Evolutionary conservation across 1,140 invertebrate species (phyloP).

Genomic region (Hypothenemus hampei): DNA sequence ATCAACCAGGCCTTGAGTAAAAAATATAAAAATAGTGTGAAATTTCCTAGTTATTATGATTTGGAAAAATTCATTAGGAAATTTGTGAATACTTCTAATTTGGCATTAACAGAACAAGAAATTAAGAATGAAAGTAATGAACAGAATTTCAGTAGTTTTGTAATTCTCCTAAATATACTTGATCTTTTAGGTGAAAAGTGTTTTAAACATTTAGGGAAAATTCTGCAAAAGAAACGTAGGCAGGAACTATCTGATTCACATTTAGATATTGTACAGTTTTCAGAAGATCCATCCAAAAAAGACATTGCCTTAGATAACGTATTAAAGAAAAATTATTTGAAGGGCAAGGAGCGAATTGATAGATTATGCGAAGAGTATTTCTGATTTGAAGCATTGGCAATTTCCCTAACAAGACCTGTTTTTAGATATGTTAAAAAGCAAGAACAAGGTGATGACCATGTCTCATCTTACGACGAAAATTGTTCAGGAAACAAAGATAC

Average conservation of each 20-base stretch:
- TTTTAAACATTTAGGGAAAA: constrained; percentile 50
- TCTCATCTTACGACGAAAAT: constrained; percentile 14
- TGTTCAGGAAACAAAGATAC: background rate
- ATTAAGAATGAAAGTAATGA: constrained; percentile 47
- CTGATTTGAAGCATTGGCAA: too few relatives aligned
- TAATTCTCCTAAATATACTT: constrained; percentile 18
- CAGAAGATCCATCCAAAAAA: constrained; percentile 51
- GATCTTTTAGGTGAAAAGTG: constrained; percentile 49
- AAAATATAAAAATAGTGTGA: constrained; percentile 47
- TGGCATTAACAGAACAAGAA: constrained; percentile 44
- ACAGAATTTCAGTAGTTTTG: background rate
- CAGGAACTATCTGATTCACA: constrained; percentile 53
- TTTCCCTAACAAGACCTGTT: background rate
- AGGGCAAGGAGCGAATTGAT: constrained; percentile 47
- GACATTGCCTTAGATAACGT: constrained; percentile 47
- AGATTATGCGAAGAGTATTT: constrained; percentile 50
- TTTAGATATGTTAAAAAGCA: constrained; percentile 23
- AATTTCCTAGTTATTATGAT: constrained; percentile 56
- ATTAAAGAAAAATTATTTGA: constrained; percentile 46
- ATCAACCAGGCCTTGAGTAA: constrained; percentile 54
- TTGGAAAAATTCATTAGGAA: constrained; percentile 49
- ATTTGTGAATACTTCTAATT: constrained; percentile 45
- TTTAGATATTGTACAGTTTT: constrained; percentile 44
- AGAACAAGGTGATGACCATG: constrained; percentile 20
- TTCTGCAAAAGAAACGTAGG: constrained; percentile 50